Percentiles rank a stretch among this genome's conserved stretches.
Conservation (phyloP, 2,888 invertebrate species). For the Drosophila diplacantha region DNA sequence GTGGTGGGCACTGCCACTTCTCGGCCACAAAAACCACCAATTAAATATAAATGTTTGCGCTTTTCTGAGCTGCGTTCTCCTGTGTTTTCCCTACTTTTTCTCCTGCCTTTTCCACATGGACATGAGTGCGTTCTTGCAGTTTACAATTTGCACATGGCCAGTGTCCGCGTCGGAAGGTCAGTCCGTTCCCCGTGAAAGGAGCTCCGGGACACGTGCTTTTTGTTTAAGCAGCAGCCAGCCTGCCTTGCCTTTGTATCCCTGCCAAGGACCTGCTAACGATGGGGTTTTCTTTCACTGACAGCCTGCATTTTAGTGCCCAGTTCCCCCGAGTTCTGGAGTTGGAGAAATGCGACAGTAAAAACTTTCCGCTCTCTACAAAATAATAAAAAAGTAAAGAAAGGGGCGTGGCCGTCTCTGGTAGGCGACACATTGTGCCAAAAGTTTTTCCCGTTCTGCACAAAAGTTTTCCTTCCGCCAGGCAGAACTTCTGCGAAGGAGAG, state of each 20-base stretch:
- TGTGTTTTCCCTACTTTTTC: neutral
- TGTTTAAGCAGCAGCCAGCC: slow-evolving; percentile 52
- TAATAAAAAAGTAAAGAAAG: neutral
- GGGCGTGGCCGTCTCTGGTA: slow-evolving; percentile 35
- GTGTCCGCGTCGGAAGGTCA: slow-evolving; percentile 52
- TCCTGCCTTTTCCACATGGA: slow-evolving; percentile 6
- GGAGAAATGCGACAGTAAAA: slow-evolving; percentile 71
- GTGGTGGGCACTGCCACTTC: slow-evolving; percentile 30
- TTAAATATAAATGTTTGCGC: slow-evolving; percentile 67
- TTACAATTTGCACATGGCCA: slow-evolving; percentile 51
- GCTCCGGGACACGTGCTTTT: slow-evolving; percentile 56
- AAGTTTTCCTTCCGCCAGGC: slow-evolving; percentile 30
- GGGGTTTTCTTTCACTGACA: slow-evolving; percentile 15
- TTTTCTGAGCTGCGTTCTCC: slow-evolving; percentile 41
- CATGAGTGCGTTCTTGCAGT: slow-evolving; percentile 31
- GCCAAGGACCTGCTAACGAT: slow-evolving; percentile 45
- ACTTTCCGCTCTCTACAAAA: slow-evolving; percentile 40
- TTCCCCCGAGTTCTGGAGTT: slow-evolving; percentile 21
- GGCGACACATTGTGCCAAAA: slow-evolving; percentile 68
- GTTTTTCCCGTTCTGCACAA: slow-evolving; percentile 41
- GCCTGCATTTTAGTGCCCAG: slow-evolving; percentile 62
- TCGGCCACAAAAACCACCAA: slow-evolving; percentile 47
- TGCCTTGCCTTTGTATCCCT: slow-evolving; percentile 8
- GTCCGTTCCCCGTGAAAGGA: slow-evolving; percentile 31
- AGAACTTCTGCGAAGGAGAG: slow-evolving; percentile 45